These are phyloP conservation scores for Pocillopora damicornis DNA, from an alignment of 64 coral and sea anemone species.

Conservation along the genomic window DNA sequence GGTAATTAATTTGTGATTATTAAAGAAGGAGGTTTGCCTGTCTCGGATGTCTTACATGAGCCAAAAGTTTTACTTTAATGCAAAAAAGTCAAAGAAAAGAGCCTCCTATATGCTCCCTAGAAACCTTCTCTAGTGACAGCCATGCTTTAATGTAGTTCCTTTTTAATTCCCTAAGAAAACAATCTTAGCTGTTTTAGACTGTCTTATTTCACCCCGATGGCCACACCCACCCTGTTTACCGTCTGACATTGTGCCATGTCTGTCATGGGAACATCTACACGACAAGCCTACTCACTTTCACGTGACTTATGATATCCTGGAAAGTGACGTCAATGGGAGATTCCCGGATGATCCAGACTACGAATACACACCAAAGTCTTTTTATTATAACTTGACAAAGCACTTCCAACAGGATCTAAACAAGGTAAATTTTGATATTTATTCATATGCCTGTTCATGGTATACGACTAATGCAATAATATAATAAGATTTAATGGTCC, in stretches of 20 bases:
- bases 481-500: background rate
- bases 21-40: too few species aligned
- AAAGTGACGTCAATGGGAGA: conserved; percentile 44
- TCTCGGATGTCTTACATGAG: too few species aligned
- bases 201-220: conserved; percentile 54
- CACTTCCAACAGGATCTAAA: conserved; percentile 26
- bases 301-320: conserved; percentile 43
- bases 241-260: conserved; percentile 20
- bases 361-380: conserved; percentile 42
- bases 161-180: conserved; percentile 29
- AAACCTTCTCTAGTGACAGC: too few species aligned
- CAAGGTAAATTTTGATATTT: conserved; percentile 28
- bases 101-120: too few species aligned
- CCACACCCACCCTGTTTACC: conserved; percentile 50
- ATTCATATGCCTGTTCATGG: background rate
- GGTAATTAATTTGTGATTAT: background rate
- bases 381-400: conserved; percentile 49
- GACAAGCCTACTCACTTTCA: conserved; percentile 63
- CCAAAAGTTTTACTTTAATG: too few species aligned
- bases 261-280: conserved; percentile 41
- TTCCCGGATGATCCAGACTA: conserved; percentile 41
- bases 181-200: conserved; percentile 43
- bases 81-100: too few species aligned
- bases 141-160: too few species aligned
- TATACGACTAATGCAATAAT: background rate